Base-by-base conservation (phyloP, 1,140 invertebrate species). In the Drosophila orena region DNA sequence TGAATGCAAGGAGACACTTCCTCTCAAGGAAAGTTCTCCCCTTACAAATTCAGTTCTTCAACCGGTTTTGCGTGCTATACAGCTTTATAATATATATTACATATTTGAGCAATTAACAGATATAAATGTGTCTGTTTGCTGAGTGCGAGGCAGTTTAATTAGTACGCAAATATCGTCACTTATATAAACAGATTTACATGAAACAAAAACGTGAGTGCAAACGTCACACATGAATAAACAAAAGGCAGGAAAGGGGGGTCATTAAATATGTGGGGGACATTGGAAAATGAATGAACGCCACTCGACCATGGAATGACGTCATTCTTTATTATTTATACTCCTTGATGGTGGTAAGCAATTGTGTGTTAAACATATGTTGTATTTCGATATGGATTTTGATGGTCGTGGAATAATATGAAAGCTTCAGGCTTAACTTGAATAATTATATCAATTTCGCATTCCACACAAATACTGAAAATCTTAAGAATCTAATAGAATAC, bases 111-210 rank as follows among this genome's bases (percentile, higher is more conserved):
- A 37, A 17, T 37, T 27, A 46, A 20, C 43, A 8, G 46, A 24
- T n/a, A 20, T 20, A 34, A 55, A 53, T 53, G 27, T 57, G 17
- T 69, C 55, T 35, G 44, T 50, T 61, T 57, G 57, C 66, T 58
- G 62, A 22, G 24, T 56, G 47, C 64, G 49, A 66, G 42, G 61
- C 55, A 24, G 61, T 88, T 88, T 81, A 81, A 89, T 88, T 79
- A 86, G 66, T 79, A 72, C 75, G 61, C 66, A 89, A 88, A 88
- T 89, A 88, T 62, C 77, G 84, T 89, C 84, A 64, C 81, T 76
- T 64, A 64, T 66, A 76, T 89, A 69, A 83, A 79, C 68, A 70
- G 42, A 83, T 79, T 79, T 81, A 54, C 61, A 74, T 47, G 53
- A 38, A 64, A 52, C 50, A 27, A 8, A 40, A 68, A 52, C 58